phyloP scores from a whole-genome alignment of 2,113 vertebrate species.

The Ptilorrhoa leucosticta region DNA sequence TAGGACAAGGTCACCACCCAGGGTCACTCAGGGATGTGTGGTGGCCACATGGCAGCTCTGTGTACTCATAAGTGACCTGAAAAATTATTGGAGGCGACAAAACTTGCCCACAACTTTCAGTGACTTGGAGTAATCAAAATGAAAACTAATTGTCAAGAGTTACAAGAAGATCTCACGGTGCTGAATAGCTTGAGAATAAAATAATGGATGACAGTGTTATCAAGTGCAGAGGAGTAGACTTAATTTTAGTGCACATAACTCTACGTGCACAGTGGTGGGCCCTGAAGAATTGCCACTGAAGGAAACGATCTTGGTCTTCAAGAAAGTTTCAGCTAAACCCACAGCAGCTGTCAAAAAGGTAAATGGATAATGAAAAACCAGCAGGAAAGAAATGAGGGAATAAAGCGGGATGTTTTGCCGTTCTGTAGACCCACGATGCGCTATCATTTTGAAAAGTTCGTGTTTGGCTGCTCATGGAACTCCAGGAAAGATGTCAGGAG shows the following conservation, averaged over 20 bases:
- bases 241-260: neutral
- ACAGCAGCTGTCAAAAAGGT: neutral
- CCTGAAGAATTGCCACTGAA: neutral
- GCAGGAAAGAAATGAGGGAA: neutral
- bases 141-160: neutral
- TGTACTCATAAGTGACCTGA: neutral
- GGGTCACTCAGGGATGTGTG: neutral
- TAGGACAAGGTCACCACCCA: neutral
- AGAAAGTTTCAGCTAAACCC: neutral
- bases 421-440: accelerated
- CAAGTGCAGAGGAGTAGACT: neutral
- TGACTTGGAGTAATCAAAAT: neutral
- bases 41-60: neutral
- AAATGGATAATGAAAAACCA: neutral
- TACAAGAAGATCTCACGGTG: neutral
- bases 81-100: neutral
- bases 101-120: neutral
- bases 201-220: neutral
- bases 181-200: neutral
- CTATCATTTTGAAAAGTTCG: neutral
- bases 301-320: neutral
- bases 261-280: neutral
- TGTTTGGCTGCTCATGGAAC: neutral
- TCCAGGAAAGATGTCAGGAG: neutral
- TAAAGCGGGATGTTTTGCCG: neutral